Evolutionary conservation across 2,113 vertebrate species (phyloP).

Genomic region (Perca schrenkii): DNA sequence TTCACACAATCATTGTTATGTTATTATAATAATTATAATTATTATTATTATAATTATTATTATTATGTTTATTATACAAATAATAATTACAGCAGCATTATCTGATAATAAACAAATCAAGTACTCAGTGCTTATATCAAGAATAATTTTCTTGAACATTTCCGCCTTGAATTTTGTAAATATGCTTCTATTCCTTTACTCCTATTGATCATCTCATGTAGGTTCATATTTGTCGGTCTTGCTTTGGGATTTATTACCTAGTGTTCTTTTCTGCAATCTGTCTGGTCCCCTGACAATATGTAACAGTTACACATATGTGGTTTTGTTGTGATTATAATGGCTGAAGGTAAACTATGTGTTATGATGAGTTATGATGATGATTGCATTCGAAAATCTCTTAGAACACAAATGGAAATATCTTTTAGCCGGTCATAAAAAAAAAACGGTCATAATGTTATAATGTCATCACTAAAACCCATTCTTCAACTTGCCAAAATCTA

Average conservation of each 20-base stretch:
- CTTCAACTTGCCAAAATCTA: slow-evolving; percentile 9
- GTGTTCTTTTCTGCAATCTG: background rate
- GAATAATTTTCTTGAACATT: background rate
- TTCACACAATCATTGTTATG: background rate
- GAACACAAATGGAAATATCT: slow-evolving; percentile 2
- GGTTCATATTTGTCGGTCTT: background rate
- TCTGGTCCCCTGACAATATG: background rate
- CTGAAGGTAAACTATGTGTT: background rate
- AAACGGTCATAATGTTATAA: background rate
- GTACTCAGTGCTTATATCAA: background rate
- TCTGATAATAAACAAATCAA: background rate
- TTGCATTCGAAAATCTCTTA: background rate
- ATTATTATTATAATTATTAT: too few species aligned
- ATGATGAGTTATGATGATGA: background rate
- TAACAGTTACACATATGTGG: background rate
- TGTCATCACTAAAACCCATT: slow-evolving; percentile 25
- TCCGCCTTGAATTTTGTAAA: background rate
- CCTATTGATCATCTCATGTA: background rate
- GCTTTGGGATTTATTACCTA: background rate
- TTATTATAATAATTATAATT: background rate
- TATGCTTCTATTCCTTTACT: background rate
- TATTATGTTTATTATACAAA: background rate
- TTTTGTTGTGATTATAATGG: background rate
- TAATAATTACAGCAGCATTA: background rate
- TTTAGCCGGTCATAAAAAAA: background rate